phyloP scores from a whole-genome alignment of 2,797 vertebrate species.

The Acanthurus lineatus region DNA sequence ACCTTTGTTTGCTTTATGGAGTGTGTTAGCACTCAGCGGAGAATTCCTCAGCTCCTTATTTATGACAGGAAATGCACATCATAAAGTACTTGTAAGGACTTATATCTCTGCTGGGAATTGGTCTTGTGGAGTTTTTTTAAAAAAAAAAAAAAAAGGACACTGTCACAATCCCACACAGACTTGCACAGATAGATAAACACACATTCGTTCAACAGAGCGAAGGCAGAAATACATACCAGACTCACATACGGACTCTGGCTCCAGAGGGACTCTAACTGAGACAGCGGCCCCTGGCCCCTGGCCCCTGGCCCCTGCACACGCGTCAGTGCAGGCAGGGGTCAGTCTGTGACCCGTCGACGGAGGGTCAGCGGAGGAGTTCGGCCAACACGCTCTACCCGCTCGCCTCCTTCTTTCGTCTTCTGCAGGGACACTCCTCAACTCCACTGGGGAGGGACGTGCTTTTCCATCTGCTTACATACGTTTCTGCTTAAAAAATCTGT shows the following conservation, averaged over 20 bases:
- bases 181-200: slow-evolving; percentile 41
- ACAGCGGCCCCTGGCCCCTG: slow-evolving; percentile 73
- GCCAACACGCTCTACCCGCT: slow-evolving; percentile 32
- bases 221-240: slow-evolving; percentile 52
- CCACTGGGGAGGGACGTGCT: slow-evolving; percentile 31
- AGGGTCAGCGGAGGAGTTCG: slow-evolving; percentile 52
- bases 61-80: slow-evolving; percentile 86
- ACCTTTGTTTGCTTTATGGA: slow-evolving; percentile 75
- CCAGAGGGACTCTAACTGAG: slow-evolving; percentile 70
- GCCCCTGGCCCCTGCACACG: slow-evolving; percentile 79
- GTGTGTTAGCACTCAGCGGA: slow-evolving; percentile 71
- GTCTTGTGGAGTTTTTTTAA: slow-evolving; percentile 23
- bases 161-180: slow-evolving; percentile 48
- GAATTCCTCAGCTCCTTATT: slow-evolving; percentile 78
- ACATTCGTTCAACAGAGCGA: slow-evolving; percentile 16
- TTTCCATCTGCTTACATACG: background rate
- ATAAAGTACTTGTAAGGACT: slow-evolving; percentile 77
- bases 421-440: slow-evolving; percentile 13
- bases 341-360: slow-evolving; percentile 47
- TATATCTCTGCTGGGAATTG: slow-evolving; percentile 69
- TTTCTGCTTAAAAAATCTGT: slow-evolving; percentile 31
- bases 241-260: slow-evolving; percentile 36
- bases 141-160: slow-evolving; percentile 56
- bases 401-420: background rate
- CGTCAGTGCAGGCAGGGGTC: slow-evolving; percentile 65